Evolutionary conservation across 2,888 invertebrate genomes (phyloP).

Genomic region (Pollenia angustigena): DNA sequence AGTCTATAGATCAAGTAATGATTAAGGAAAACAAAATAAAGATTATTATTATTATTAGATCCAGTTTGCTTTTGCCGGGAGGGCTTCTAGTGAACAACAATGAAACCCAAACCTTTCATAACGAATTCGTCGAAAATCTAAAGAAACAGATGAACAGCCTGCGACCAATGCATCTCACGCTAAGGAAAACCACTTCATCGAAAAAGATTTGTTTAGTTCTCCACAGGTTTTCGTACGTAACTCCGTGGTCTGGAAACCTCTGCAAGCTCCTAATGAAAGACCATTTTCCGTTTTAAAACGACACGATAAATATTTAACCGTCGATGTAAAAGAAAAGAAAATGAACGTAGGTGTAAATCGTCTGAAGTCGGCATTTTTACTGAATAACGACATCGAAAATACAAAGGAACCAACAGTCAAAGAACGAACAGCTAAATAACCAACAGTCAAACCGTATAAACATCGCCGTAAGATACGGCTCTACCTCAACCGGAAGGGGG

Average conservation of each 20-base stretch:
- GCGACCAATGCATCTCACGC: conserved; percentile 11
- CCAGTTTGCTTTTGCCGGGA: no score
- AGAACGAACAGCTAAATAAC: no score
- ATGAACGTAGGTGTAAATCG: conserved; percentile 17
- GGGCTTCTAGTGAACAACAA: no score
- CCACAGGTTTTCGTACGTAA: conserved; percentile 45
- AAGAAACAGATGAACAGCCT: neutral
- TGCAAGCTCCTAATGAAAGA: conserved; percentile 41
- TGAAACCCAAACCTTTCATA: no score
- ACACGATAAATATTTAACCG: conserved; percentile 29
- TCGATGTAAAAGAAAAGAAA: conserved; percentile 32
- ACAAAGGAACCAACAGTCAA: no score
- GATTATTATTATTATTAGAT: no score
- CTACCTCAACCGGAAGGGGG: no score
- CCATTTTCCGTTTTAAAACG: conserved; percentile 19
- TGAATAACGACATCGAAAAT: neutral
- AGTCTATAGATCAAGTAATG: conserved; percentile 28
- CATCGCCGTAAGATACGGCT: no score
- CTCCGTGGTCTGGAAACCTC: conserved; percentile 27
- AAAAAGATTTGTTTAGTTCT: conserved; percentile 8
- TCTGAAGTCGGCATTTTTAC: neutral
- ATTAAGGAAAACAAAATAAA: no score
- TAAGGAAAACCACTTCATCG: conserved; percentile 19
- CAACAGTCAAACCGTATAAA: no score
- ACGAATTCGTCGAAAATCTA: no score